Base-by-base conservation (phyloP, 2,888 invertebrate genomes). In the Hirtodrosophila histrioides region DNA sequence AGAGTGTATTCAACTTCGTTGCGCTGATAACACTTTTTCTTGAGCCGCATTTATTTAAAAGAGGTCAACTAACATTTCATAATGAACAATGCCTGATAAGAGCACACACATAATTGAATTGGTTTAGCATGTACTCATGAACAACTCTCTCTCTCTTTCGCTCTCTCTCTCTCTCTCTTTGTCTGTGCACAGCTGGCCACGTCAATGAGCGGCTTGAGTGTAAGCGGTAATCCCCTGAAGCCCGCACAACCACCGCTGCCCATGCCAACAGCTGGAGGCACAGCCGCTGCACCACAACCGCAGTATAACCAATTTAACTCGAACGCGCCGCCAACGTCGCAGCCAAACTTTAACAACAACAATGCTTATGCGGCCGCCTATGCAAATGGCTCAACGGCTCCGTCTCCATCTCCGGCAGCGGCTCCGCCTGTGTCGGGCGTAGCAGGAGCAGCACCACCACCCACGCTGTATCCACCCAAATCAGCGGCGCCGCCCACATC, bases 141-240 rank as follows among this genome's bases (percentile, higher is more conserved):
- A 12, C 29, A 62, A 37, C 50, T 64, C 31, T 23, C n/a, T 23
- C n/a, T 49, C 9, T 43, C 1, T 35, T 49, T 63, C 24, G 33
- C 35, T 23, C 11, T 50, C 8, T 54, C 23, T 54, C 10, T 40
- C 11, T 35, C 11, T 45, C 11, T 43, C 9, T 54, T 60, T 24
- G 9, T 10, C 3, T 6, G 3, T 29, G 37, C 3, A 31, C 44
- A 91, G 91, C 67, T 91, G 77, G 73, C 88, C 44, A 86, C 88
- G 69, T 89, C 90, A 7, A 90, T 91, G 88, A 79, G 90, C 45
- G 88, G 88, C 12, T 76, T 91, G 66, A 83, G 78, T 51, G 72
- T 91, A 49, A 74, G 82, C 17, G 66, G 41, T 33, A 90, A 89
- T 69, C 84, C 90, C 7, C 56, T 88, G 37, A 91, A 91, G 55